phyloP scores from a whole-genome alignment of 2,888 invertebrate species.

The Serripes groenlandicus region DNA sequence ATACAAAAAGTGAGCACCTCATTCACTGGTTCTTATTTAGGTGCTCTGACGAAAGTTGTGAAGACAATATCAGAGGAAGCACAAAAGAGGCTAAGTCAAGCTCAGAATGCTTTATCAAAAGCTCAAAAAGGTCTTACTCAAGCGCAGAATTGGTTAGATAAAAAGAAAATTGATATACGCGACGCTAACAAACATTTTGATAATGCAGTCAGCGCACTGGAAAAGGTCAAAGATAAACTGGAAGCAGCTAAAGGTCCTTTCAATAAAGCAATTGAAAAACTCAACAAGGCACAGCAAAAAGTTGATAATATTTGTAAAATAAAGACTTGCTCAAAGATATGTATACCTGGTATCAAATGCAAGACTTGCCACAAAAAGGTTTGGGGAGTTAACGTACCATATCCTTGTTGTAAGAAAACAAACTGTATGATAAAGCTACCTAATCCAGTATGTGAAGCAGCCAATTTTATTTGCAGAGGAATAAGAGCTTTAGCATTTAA shows the following conservation, averaged over 20 bases:
- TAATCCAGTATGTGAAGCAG: constrained; percentile 50
- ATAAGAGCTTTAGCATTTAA: constrained; percentile 52
- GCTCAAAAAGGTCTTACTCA: constrained; percentile 48
- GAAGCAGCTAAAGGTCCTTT: constrained; percentile 64
- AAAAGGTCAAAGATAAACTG: constrained; percentile 48
- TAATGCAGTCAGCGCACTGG: constrained; percentile 46
- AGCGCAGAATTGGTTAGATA: constrained; percentile 59
- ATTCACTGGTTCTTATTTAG: constrained; percentile 60
- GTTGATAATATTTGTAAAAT: constrained; percentile 68
- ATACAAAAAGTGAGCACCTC: constrained; percentile 37
- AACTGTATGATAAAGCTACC: constrained; percentile 64
- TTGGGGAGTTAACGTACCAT: constrained; percentile 46
- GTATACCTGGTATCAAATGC: constrained; percentile 66
- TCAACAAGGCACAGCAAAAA: constrained; percentile 57
- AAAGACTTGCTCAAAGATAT: constrained; percentile 49
- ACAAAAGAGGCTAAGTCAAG: constrained; percentile 49
- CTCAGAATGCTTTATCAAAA: constrained; percentile 36
- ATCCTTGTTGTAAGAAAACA: constrained; percentile 55
- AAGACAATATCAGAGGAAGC: constrained; percentile 49
- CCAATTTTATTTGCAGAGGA: constrained; percentile 53
- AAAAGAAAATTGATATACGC: constrained; percentile 49
- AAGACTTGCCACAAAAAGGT: constrained; percentile 43
- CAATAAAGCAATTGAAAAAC: constrained; percentile 44
- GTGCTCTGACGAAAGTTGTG: constrained; percentile 43
- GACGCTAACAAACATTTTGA: constrained; percentile 61